Evolutionary conservation across 2,113 vertebrate species (phyloP).

Genomic region (Rattus norvegicus): GRCr8 NC_086020.1:135993501-135994000

Average conservation of each 20-base stretch:
- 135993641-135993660: background rate
- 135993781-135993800: background rate
- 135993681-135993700: background rate
- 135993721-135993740: constrained; percentile 6
- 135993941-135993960: constrained; percentile 95
- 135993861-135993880: background rate
- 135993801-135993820: background rate
- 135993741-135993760: background rate
- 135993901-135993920: constrained; percentile 90
- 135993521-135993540: background rate
- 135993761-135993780: background rate
- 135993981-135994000: constrained; percentile 98
- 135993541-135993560: background rate
- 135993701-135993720: background rate
- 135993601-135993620: background rate
- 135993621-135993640: background rate
- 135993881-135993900: background rate
- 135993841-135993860: background rate
- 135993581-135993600: background rate
- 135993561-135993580: background rate
- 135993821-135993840: background rate
- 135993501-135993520: background rate
- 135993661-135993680: background rate
- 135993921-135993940: constrained; percentile 95
- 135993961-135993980: constrained; percentile 97